phyloP scores from a whole-genome alignment of 2,797 vertebrate species.

The Luscinia luscinia region DNA sequence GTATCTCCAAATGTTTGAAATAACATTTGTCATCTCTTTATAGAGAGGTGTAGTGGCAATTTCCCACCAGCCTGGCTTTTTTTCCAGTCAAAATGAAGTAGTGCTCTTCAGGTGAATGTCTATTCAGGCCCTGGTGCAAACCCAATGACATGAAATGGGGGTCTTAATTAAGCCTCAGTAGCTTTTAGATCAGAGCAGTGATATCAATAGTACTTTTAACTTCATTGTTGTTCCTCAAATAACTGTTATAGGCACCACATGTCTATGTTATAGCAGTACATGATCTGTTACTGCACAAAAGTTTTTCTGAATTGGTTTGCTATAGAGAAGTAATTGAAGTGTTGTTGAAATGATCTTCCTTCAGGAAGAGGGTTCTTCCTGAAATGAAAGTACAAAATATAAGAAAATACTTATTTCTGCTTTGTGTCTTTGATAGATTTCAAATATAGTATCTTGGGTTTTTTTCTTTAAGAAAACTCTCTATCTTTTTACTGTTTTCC shows the following conservation, averaged over 20 bases:
- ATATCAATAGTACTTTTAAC: neutral
- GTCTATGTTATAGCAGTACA: neutral
- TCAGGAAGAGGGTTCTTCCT: neutral
- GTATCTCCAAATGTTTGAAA: neutral
- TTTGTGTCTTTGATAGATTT: neutral
- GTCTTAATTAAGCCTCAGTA: neutral
- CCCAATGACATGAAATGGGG: neutral
- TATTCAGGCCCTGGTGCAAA: neutral
- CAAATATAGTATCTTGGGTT: neutral
- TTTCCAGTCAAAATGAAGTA: neutral
- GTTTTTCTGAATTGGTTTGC: neutral
- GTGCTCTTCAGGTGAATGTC: neutral
- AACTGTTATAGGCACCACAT: neutral
- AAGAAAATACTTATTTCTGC: neutral
- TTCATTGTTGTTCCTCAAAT: neutral
- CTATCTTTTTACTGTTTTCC: neutral
- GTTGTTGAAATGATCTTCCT: neutral
- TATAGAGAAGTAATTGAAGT: neutral
- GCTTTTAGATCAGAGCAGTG: neutral
- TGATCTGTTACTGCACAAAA: neutral
- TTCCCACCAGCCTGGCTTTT: accelerated
- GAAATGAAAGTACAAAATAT: neutral
- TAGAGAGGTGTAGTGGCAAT: neutral
- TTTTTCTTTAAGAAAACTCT: neutral
- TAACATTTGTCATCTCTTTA: neutral